Percentiles rank a stretch among this genome's conserved stretches.
These are phyloP conservation scores for Oreochromis niloticus DNA, from an alignment of 2,113 vertebrate genomes.

Conservation along the genomic window DNA sequence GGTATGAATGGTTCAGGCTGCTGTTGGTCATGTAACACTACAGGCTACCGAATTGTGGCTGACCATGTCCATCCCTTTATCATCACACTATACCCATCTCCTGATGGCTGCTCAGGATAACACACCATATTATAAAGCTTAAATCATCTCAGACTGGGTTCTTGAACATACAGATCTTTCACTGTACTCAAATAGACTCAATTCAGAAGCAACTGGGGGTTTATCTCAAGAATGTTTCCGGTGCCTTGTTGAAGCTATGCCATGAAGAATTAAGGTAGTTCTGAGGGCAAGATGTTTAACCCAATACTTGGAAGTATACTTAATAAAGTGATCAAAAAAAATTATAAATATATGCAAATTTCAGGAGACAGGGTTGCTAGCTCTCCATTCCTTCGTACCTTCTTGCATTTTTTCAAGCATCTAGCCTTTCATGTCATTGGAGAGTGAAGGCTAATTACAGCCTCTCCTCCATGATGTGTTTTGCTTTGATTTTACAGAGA, in stretches of 20 bases:
- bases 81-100: not conserved
- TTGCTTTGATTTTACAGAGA: slow-evolving; percentile 42
- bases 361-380: not conserved
- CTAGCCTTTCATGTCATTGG: not conserved
- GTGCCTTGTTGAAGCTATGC: not conserved
- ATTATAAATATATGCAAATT: not conserved
- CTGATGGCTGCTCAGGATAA: not conserved
- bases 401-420: slow-evolving; percentile 11
- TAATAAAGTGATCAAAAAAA: not conserved
- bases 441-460: slow-evolving; percentile 46
- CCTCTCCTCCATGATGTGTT: slow-evolving; percentile 14
- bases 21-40: not conserved
- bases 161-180: not conserved
- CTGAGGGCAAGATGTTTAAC: not conserved
- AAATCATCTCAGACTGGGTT: not conserved
- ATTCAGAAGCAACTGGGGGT: not conserved
- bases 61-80: not conserved
- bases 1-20: not conserved
- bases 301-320: not conserved
- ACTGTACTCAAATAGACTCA: not conserved
- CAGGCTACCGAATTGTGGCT: not conserved
- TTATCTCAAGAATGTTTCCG: not conserved
- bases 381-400: not conserved
- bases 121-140: not conserved
- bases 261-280: not conserved